Evolutionary conservation across 1,140 invertebrate species (phyloP).

Genomic region (Heliothis subflexa): DNA sequence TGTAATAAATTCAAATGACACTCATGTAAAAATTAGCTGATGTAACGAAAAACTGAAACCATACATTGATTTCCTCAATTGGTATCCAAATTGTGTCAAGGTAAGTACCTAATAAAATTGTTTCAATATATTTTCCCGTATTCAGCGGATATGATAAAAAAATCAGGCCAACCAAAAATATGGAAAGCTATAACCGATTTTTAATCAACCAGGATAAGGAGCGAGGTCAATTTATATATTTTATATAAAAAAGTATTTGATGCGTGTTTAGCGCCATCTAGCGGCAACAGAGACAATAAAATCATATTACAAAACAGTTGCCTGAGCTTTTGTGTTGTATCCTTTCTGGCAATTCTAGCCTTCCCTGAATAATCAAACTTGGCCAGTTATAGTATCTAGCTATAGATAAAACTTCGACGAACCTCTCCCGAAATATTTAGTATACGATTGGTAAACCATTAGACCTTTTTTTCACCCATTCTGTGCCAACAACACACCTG

Average conservation of each 20-base stretch:
- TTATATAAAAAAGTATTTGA: slow-evolving; percentile 15
- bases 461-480: slow-evolving; percentile 20
- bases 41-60: not conserved
- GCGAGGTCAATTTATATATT: slow-evolving; percentile 15
- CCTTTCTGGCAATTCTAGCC: no score
- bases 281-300: not conserved
- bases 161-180: slow-evolving; percentile 25
- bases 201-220: slow-evolving; percentile 29
- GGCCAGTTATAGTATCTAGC: no score
- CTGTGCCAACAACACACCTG: slow-evolving; percentile 16
- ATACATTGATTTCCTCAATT: slow-evolving; percentile 21
- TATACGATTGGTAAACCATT: slow-evolving; percentile 8
- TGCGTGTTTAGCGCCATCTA: slow-evolving; percentile 4
- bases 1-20: no score
- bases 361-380: no score
- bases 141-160: slow-evolving; percentile 28
- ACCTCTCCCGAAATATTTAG: not conserved
- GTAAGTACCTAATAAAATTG: not conserved
- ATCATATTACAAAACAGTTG: not conserved
- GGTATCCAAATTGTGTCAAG: slow-evolving; percentile 20
- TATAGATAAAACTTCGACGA: not conserved
- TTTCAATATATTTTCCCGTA: slow-evolving; percentile 20
- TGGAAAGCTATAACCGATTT: slow-evolving; percentile 26
- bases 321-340: no score
- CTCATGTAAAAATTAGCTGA: no score